Evolutionary conservation across 2,797 vertebrate species (phyloP).

Genomic region (Chaetophractus vellerosus): DNA sequence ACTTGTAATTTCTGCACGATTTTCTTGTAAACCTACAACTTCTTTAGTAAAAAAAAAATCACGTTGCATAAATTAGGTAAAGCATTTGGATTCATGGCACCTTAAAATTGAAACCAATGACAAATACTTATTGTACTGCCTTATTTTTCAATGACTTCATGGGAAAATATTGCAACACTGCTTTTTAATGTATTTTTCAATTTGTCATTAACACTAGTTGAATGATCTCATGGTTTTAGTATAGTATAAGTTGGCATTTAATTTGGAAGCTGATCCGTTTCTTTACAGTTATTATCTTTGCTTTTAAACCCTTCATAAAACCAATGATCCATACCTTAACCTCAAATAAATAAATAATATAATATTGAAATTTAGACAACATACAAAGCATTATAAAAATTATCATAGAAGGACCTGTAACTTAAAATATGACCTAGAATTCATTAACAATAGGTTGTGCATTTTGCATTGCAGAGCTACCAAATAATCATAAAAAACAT

Average conservation of each 20-base stretch:
- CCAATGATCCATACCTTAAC: not conserved
- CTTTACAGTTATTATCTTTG: not conserved
- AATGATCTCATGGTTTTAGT: not conserved
- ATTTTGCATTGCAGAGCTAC: not conserved
- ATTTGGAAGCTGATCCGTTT: conserved; percentile 41
- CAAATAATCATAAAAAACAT: no score
- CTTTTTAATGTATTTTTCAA: not conserved
- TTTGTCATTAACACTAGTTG: not conserved
- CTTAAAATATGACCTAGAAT: not conserved
- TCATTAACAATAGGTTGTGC: not conserved
- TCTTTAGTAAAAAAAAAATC: not conserved
- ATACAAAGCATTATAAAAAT: not conserved
- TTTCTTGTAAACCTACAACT: no score
- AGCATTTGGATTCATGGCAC: not conserved
- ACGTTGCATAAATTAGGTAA: not conserved
- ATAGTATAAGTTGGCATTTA: not conserved
- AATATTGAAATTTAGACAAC: not conserved
- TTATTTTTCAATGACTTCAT: conserved; percentile 11
- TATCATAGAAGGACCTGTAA: not conserved
- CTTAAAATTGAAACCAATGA: conserved; percentile 15
- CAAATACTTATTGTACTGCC: not conserved
- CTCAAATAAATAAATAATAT: not conserved
- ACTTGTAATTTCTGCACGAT: no score
- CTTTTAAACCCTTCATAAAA: not conserved
- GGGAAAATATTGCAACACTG: not conserved